A percentile compares a stretch with the other conserved stretches of the same genome.
Conservation (phyloP, 2,888 invertebrate species). For the Phorcus lineatus region DNA sequence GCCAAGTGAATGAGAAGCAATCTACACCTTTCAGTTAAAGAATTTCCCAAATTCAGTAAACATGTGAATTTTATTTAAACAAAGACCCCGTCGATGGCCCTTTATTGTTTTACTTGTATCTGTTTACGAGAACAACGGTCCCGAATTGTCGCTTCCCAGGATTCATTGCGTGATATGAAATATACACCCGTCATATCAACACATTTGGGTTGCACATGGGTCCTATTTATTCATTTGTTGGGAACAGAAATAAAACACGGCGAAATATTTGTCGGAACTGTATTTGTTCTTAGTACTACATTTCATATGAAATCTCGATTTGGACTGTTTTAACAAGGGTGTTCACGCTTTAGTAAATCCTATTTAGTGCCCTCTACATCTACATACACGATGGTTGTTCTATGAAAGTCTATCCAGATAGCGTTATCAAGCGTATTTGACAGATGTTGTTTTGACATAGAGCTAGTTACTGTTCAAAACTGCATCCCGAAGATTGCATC, state of each 20-base stretch:
- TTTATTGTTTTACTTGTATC: conserved; percentile 14
- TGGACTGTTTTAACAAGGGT: too few species aligned
- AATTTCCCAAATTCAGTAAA: conserved; percentile 11
- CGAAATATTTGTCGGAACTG: not conserved
- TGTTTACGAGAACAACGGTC: not conserved
- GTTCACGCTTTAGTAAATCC: too few species aligned
- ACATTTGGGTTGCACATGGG: conserved; percentile 10
- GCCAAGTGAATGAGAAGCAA: not conserved
- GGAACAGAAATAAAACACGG: not conserved
- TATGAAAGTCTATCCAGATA: too few species aligned
- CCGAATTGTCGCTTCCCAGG: not conserved
- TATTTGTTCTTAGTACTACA: too few species aligned
- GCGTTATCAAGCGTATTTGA: too few species aligned
- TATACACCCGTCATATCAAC: not conserved
- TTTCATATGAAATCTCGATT: too few species aligned
- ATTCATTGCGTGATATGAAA: conserved; percentile 19
- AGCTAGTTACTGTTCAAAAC: too few species aligned
- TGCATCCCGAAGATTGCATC: too few species aligned
- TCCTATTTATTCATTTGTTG: not conserved
- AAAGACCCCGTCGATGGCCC: not conserved
- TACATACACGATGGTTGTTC: too few species aligned
- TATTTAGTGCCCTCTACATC: too few species aligned
- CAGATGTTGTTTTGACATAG: too few species aligned
- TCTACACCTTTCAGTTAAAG: not conserved
- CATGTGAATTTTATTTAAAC: conserved; percentile 24